phyloP scores from a whole-genome alignment of 2,797 vertebrate genomes.

The Macropodus opercularis region DNA sequence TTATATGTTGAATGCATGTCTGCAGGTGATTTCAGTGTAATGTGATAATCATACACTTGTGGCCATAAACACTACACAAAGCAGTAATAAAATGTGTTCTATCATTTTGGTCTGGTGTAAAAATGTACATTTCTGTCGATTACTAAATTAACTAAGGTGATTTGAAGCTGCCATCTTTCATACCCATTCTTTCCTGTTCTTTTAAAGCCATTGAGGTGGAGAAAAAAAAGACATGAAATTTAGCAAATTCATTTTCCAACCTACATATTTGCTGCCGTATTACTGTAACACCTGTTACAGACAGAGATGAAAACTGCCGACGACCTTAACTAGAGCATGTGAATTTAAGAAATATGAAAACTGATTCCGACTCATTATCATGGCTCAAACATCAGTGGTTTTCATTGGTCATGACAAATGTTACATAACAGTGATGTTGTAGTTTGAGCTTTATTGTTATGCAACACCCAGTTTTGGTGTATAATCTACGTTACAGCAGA shows the following conservation, averaged over 20 bases:
- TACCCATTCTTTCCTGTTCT: constrained; percentile 17
- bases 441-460: not conserved
- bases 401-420: not conserved
- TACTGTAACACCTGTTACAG: not conserved
- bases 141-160: too few relatives aligned
- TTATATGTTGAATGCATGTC: constrained; percentile 23
- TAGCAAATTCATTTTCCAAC: too few relatives aligned
- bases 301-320: not conserved
- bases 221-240: too few relatives aligned
- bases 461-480: not conserved
- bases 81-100: too few relatives aligned
- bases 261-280: not conserved
- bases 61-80: not conserved
- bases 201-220: constrained; percentile 26
- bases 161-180: not conserved
- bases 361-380: not conserved
- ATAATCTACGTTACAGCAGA: not conserved
- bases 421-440: not conserved
- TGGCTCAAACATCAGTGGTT: not conserved
- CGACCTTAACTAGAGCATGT: not conserved
- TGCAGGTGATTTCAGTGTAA: not conserved
- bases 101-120: not conserved
- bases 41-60: too few relatives aligned
- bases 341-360: not conserved
- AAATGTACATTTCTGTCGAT: too few relatives aligned